These are phyloP conservation scores for Prionace glauca DNA, from an alignment of 2,797 vertebrate genomes.

Conservation along the genomic window DNA sequence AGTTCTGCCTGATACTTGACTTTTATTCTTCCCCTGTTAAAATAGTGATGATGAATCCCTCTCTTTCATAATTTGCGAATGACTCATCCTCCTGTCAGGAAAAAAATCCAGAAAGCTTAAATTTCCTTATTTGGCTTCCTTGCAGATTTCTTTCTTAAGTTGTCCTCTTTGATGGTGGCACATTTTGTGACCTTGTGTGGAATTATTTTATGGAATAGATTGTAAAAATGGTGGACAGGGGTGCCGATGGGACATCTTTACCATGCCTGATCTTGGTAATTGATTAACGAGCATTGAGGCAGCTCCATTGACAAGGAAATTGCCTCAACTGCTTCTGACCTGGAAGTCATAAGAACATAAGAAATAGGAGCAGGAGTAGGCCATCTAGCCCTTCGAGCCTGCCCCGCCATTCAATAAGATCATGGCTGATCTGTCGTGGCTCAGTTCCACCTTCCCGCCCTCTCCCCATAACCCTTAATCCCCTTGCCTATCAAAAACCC, in stretches of 20 bases:
- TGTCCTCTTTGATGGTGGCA: background rate
- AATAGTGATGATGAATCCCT: background rate
- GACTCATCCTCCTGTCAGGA: background rate
- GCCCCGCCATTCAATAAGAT: too few species aligned
- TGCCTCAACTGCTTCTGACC: background rate
- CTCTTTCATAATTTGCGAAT: background rate
- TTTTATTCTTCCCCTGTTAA: background rate
- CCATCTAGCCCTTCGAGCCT: too few species aligned
- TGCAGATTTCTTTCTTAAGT: background rate
- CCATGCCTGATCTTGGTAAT: background rate
- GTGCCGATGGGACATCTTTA: background rate
- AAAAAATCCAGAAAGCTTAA: background rate
- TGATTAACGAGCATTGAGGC: background rate
- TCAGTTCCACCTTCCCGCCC: too few species aligned
- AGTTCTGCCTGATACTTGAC: background rate
- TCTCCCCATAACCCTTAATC: too few species aligned
- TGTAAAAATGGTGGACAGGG: background rate
- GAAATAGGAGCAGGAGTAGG: too few species aligned
- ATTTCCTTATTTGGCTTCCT: background rate
- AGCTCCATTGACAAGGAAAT: background rate
- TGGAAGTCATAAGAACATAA: too few species aligned
- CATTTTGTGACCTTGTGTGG: background rate
- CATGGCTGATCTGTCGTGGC: too few species aligned
- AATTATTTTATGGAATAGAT: background rate
- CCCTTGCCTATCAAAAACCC: too few species aligned